These are phyloP conservation scores for Scotopteryx bipunctaria DNA, from an alignment of 2,888 invertebrate species.

Conservation along the genomic window DNA sequence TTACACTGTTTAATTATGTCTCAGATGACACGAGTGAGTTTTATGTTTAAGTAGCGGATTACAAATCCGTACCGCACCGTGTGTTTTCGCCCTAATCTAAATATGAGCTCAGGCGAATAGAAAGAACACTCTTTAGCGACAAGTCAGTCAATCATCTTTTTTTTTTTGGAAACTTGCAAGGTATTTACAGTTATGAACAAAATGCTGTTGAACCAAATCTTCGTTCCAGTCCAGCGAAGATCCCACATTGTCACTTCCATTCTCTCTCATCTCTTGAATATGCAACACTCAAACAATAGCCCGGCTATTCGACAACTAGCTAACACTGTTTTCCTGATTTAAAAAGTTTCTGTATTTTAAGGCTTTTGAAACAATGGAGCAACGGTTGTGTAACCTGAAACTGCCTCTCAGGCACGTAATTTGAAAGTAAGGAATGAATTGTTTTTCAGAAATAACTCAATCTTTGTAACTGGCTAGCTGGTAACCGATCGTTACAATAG, in stretches of 20 bases:
- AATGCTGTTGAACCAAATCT: constrained; percentile 40
- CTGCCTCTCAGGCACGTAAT: constrained; percentile 39
- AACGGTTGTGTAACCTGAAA: constrained; percentile 50
- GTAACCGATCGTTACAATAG: constrained; percentile 1
- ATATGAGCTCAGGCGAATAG: too few relatives aligned
- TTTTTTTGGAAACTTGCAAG: too few relatives aligned
- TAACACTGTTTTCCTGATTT: constrained; percentile 45
- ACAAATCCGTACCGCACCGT: too few relatives aligned
- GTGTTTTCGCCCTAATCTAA: too few relatives aligned
- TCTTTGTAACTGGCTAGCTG: constrained; percentile 1
- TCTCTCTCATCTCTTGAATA: constrained; percentile 51
- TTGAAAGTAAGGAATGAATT: constrained; percentile 41
- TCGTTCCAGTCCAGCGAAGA: constrained; percentile 38
- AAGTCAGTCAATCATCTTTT: too few relatives aligned
- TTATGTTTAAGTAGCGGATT: too few relatives aligned
- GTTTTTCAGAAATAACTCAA: constrained; percentile 21
- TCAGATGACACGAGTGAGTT: too few relatives aligned
- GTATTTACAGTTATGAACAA: constrained; percentile 22
- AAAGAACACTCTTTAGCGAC: too few relatives aligned
- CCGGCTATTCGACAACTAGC: constrained; percentile 32
- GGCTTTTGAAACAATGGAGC: constrained; percentile 42
- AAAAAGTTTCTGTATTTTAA: constrained; percentile 59
- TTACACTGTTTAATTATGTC: too few relatives aligned
- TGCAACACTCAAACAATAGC: constrained; percentile 55
- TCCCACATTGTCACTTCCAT: constrained; percentile 31